A percentile compares a stretch with the other conserved stretches of the same genome.
Evolutionary conservation across 2,113 vertebrate genomes (phyloP).

Genomic region (Callocephalon fimbriatum): DNA sequence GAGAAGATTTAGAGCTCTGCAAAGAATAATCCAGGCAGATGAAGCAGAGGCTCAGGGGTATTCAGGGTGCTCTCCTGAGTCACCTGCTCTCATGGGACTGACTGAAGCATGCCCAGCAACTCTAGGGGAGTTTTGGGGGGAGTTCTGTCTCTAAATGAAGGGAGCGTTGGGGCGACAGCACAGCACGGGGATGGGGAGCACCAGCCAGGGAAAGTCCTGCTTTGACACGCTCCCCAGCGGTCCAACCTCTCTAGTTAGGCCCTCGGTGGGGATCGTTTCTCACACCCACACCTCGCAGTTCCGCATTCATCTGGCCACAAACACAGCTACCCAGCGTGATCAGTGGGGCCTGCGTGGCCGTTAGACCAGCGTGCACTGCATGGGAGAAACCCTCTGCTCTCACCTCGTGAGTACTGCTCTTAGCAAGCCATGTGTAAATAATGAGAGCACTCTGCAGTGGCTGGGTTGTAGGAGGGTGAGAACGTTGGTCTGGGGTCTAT

Average conservation of each 20-base stretch:
- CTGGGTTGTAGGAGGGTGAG: not conserved
- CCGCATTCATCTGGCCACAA: not conserved
- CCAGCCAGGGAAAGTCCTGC: not conserved
- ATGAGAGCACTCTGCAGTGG: not conserved
- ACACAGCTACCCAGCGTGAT: rapidly evolving
- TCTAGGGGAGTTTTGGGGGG: not conserved
- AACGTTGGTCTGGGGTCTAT: not conserved
- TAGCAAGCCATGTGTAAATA: not conserved
- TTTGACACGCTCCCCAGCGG: rapidly evolving
- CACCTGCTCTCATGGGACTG: not conserved
- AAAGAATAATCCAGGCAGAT: not conserved
- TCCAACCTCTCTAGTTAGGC: not conserved
- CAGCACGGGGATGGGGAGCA: not conserved
- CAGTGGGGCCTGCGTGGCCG: not conserved
- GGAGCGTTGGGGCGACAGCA: not conserved
- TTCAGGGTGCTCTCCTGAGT: not conserved
- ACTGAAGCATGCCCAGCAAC: not conserved
- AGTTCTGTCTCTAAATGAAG: not conserved
- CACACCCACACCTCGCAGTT: not conserved
- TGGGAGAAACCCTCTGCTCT: not conserved
- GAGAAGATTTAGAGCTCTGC: not conserved
- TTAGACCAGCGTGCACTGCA: not conserved
- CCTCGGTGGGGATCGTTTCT: not conserved
- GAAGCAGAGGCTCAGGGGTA: not conserved
- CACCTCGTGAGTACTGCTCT: not conserved